Evolutionary conservation across 1,140 invertebrate genomes (phyloP).

Genomic region (Metaphire vulgaris): DNA sequence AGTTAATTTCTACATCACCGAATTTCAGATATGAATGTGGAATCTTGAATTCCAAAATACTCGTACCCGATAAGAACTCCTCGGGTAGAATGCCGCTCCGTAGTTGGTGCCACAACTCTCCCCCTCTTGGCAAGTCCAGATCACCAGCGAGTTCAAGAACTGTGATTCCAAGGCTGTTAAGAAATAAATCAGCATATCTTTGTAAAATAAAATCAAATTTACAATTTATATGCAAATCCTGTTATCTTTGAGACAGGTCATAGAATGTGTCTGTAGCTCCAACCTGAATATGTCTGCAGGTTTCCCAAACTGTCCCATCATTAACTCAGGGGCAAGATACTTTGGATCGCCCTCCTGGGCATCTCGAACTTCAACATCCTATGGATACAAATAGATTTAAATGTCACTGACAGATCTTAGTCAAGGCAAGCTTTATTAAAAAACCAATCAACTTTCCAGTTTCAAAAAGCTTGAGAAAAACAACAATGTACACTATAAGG

Average conservation of each 20-base stretch:
- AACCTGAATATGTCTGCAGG: slow-evolving; percentile 50
- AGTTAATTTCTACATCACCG: not conserved
- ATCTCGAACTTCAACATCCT: slow-evolving; percentile 53
- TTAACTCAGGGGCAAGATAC: slow-evolving; percentile 67
- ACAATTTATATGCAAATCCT: slow-evolving; percentile 9
- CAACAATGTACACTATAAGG: too few relatives aligned
- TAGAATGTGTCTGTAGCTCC: not conserved
- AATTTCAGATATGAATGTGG: not conserved
- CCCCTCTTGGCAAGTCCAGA: slow-evolving; percentile 63
- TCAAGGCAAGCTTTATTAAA: too few relatives aligned
- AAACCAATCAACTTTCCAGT: too few relatives aligned
- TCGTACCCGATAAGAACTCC: slow-evolving; percentile 49
- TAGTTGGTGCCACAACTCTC: slow-evolving; percentile 64
- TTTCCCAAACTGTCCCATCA: slow-evolving; percentile 61
- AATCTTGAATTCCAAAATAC: not conserved
- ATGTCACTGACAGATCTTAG: too few relatives aligned
- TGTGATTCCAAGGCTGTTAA: slow-evolving; percentile 66
- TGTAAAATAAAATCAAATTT: slow-evolving; percentile 20
- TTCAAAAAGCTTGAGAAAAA: too few relatives aligned
- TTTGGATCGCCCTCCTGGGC: slow-evolving; percentile 68
- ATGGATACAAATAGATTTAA: slow-evolving; percentile 31
- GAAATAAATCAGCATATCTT: slow-evolving; percentile 12
- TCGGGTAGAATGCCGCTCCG: slow-evolving; percentile 55
- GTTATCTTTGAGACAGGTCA: not conserved
- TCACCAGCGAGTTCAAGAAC: slow-evolving; percentile 66